Percentiles rank a stretch among this genome's conserved stretches.
Conservation (phyloP, 2,797 vertebrate species). For the Acanthurus lineatus region DNA sequence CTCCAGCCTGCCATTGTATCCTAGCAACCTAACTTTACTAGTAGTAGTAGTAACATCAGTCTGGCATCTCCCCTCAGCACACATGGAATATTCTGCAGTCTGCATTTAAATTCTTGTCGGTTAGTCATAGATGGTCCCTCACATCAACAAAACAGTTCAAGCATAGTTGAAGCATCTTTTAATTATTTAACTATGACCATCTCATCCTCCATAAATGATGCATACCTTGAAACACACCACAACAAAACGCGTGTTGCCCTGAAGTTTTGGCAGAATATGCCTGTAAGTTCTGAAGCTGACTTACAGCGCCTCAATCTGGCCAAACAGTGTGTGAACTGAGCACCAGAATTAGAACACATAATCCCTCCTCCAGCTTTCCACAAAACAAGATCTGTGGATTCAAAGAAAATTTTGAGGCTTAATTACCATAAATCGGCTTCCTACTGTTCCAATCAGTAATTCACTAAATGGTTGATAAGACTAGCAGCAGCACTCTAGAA, state of each 20-base stretch:
- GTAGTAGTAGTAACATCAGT: conserved; percentile 61
- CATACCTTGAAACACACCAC: neutral
- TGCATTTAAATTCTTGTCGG: conserved; percentile 22
- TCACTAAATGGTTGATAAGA: conserved; percentile 8
- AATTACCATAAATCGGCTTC: conserved; percentile 36
- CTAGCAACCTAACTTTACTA: conserved; percentile 75
- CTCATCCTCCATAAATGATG: conserved; percentile 11
- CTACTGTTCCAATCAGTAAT: conserved; percentile 12
- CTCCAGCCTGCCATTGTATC: conserved; percentile 67
- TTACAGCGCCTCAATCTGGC: neutral
- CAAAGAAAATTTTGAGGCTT: conserved; percentile 10
- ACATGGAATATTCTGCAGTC: conserved; percentile 12
- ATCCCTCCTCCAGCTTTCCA: conserved; percentile 40
- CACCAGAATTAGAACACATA: conserved; percentile 23
- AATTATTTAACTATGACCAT: neutral
- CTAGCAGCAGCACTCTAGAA: no score
- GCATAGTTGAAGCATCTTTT: no score
- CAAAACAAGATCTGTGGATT: conserved; percentile 36
- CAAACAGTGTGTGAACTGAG: neutral
- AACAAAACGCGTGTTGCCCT: neutral
- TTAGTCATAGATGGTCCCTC: neutral
- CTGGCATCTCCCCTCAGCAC: conserved; percentile 22
- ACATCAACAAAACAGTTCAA: no score
- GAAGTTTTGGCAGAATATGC: neutral
- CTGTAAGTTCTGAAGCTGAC: neutral